Evolutionary conservation across 2,888 invertebrate genomes (phyloP).

Genomic region (Idaea biselata): DNA sequence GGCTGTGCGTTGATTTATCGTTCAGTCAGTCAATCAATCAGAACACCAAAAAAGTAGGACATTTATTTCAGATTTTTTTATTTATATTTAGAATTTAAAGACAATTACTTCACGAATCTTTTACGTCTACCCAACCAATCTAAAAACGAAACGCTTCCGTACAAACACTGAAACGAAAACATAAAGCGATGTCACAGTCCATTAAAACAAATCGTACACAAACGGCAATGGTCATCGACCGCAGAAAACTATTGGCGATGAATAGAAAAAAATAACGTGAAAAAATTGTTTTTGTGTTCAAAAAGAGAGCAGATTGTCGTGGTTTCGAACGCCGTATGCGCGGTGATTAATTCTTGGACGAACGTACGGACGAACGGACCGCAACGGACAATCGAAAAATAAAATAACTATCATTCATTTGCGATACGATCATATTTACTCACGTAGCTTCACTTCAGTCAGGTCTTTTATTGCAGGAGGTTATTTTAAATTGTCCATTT

Average conservation of each 20-base stretch:
- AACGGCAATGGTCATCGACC: constrained; percentile 62
- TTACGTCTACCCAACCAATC: not conserved
- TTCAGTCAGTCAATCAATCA: too few relatives aligned
- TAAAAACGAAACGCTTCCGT: constrained; percentile 1
- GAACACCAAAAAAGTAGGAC: too few relatives aligned
- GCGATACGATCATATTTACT: constrained; percentile 54
- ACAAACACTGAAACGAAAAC: constrained; percentile 4
- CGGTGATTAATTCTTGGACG: constrained; percentile 77
- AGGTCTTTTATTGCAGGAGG: too few relatives aligned
- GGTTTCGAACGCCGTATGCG: constrained; percentile 55
- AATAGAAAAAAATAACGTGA: constrained; percentile 58
- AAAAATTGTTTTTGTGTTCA: constrained; percentile 50
- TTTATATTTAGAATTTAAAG: too few relatives aligned
- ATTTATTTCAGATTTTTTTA: too few relatives aligned
- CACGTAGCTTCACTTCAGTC: constrained; percentile 54
- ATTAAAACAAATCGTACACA: constrained; percentile 52
- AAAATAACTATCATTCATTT: constrained; percentile 78
- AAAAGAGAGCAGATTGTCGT: constrained; percentile 74
- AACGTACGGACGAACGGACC: constrained; percentile 52
- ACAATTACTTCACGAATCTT: not conserved
- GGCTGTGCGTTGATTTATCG: too few relatives aligned
- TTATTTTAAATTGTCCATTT: constrained; percentile 13
- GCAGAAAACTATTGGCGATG: constrained; percentile 74
- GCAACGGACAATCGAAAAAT: constrained; percentile 74
- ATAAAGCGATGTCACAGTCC: constrained; percentile 28